Conservation (phyloP, 2,113 vertebrate species). For the Corapipo altera region DNA sequence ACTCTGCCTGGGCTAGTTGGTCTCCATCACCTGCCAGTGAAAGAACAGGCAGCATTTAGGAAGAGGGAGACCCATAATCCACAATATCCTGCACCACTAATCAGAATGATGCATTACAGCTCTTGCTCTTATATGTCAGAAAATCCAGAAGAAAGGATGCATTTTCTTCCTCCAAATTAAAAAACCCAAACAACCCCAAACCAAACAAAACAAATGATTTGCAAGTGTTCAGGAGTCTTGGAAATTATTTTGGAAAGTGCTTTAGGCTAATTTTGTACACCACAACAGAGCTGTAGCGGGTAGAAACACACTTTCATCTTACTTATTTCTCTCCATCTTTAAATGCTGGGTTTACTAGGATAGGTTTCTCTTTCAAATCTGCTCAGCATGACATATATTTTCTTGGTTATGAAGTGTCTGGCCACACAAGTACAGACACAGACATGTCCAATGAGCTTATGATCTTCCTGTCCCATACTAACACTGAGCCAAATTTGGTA, state of each 20-base stretch:
- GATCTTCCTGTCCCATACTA: neutral
- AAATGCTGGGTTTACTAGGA: neutral
- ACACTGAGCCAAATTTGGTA: neutral
- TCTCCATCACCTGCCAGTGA: neutral
- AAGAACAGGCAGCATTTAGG: neutral
- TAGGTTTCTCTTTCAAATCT: neutral
- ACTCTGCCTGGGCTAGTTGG: too few species aligned
- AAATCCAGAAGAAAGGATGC: neutral
- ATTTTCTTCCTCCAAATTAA: neutral
- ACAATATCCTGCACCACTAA: neutral
- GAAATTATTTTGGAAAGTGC: constrained; percentile 18
- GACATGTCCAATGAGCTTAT: neutral
- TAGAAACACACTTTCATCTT: constrained; percentile 36
- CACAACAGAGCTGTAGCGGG: neutral
- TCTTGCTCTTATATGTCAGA: neutral
- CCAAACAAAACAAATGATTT: constrained; percentile 13
- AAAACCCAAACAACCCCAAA: neutral
- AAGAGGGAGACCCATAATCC: neutral
- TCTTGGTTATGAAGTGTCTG: neutral
- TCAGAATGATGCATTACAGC: neutral
- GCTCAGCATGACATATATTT: neutral
- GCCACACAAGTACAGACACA: neutral
- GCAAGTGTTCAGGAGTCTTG: constrained; percentile 10
- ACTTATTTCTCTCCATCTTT: neutral
- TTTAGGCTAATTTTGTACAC: constrained; percentile 22